phyloP scores from a whole-genome alignment of 2,888 invertebrate species.

The Plebejus argus region DNA sequence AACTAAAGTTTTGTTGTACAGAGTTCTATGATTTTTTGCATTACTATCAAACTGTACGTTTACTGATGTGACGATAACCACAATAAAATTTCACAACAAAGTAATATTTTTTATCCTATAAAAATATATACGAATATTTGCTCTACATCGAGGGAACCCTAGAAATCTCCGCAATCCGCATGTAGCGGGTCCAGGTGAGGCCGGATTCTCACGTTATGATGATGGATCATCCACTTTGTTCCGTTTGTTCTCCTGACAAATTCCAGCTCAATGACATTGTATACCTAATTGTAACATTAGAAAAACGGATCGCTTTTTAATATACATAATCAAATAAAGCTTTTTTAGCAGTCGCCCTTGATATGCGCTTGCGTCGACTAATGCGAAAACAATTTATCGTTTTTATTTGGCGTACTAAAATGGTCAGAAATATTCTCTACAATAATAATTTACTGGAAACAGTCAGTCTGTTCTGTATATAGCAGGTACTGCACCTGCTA shows the following conservation, averaged over 20 bases:
- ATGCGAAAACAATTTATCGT: not conserved
- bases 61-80: no score
- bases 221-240: constrained; percentile 77
- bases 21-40: no score
- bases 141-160: not conserved
- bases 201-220: constrained; percentile 69
- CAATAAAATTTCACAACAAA: no score
- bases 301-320: constrained; percentile 41
- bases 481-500: no score
- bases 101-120: no score
- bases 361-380: not conserved
- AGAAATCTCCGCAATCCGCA: not conserved
- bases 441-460: not conserved
- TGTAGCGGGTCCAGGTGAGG: constrained; percentile 72
- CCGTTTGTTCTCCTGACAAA: constrained; percentile 70
- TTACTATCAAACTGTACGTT: no score
- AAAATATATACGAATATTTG: constrained; percentile 4
- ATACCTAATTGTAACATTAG: constrained; percentile 51
- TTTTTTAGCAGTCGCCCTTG: constrained; percentile 1
- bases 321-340: not conserved
- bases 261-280: constrained; percentile 60
- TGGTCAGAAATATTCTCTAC: not conserved
- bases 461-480: no score
- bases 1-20: no score
- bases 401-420: not conserved